Conservation (phyloP, 2,113 vertebrate genomes). For the Tor tambroides region DNA sequence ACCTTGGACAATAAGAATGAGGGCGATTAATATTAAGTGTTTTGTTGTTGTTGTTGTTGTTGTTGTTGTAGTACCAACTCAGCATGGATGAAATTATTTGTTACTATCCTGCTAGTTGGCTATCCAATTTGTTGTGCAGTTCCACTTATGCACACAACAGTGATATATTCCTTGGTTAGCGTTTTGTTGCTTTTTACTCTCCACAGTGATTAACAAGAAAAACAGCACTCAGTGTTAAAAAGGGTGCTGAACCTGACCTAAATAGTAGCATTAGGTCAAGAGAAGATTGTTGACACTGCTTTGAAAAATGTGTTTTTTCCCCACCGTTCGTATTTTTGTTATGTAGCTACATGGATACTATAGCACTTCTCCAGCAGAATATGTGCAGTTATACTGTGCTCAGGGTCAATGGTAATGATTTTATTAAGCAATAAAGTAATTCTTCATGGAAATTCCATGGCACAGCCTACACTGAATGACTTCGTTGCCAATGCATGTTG, state of each 20-base stretch:
- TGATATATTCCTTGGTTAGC: background rate
- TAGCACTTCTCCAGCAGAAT: background rate
- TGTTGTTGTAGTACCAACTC: background rate
- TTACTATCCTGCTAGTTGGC: background rate
- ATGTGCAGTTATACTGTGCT: background rate
- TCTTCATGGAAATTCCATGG: background rate
- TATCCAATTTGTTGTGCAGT: background rate
- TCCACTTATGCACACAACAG: background rate
- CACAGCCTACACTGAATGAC: background rate
- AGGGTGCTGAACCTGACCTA: background rate
- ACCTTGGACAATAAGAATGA: background rate
- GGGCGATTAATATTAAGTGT: background rate
- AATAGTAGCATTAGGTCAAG: background rate
- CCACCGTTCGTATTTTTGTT: background rate
- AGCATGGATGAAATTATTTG: background rate
- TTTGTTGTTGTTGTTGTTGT: background rate
- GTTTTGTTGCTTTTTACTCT: background rate
- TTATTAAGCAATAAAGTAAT: background rate
- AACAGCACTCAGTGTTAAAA: background rate
- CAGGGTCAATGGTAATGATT: background rate
- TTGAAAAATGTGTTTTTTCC: background rate
- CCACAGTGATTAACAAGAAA: background rate
- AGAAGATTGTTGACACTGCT: background rate
- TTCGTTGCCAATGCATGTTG: background rate
- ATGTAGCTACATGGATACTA: background rate